Base-by-base conservation (phyloP, 1,140 invertebrate species). In the Chlorops oryzae region DNA sequence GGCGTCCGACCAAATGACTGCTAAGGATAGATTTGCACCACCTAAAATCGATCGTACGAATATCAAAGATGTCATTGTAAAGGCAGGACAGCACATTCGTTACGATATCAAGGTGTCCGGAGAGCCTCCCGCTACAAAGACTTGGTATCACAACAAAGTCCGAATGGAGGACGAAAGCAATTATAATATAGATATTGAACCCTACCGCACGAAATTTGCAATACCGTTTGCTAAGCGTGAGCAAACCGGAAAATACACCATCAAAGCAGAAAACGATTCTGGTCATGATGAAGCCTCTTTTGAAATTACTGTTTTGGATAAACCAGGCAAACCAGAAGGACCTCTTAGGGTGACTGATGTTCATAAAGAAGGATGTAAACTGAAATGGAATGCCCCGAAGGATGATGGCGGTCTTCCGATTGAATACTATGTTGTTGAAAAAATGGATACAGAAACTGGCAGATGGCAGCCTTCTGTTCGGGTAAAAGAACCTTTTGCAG, bases 331-430 rank as follows among this genome's bases (percentile, higher is more conserved):
- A 69, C 95, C 95, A 21, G 88, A 94, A 74, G 94, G 93, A 49
- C 94, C 94, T 1, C 75, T 98, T 3, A 89, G 91, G 65, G 78
- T 83, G 24, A 84, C 85, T 5, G 92, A 97, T 73, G 81, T 98
- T 2, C 92, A 92, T 69, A 90, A 92, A 63, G 93, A 98, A 69
- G 91, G 92, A 15, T 95, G 90, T 63, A 90, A 83, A 3, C 76
- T 98, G 1, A 88, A 92, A 73, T 98, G 95, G 95, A 91, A 94
- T 65, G 83, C 90, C 55, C 95, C 95, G 18, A 74, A 83, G 48
- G 87, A 92, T 72, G 92, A 96, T 76, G 94, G 93, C 45, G 93
- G 93, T 50, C 81, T 84, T 7, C 91, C 92, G 3, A 84, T 98
- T 54, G 90, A 94, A 54, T 84, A 90, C 65, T 97, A 96, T 65